A percentile compares a stretch with the other conserved stretches of the same genome.
These are phyloP conservation scores for Karalla daura DNA, from an alignment of 2,797 vertebrate genomes.

Conservation along the genomic window DNA sequence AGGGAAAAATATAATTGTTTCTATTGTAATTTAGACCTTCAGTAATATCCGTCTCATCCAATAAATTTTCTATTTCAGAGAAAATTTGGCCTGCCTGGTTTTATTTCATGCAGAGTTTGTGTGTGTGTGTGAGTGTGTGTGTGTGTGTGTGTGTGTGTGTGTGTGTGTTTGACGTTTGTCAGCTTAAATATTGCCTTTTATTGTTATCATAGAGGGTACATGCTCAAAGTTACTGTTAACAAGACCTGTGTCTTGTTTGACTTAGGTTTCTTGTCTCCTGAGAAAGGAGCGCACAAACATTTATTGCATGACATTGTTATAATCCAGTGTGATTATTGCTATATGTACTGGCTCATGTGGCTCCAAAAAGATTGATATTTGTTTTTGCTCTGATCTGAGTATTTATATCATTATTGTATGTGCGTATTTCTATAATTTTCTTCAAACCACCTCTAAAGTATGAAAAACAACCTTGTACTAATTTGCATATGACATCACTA, in stretches of 20 bases:
- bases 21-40: conserved; percentile 77
- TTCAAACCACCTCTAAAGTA: neutral
- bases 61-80: conserved; percentile 85
- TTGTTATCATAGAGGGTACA: neutral
- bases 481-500: neutral
- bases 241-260: neutral
- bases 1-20: conserved; percentile 72
- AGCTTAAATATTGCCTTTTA: neutral
- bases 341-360: neutral
- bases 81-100: conserved; percentile 59
- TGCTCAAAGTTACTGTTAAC: neutral
- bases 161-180: conserved; percentile 1
- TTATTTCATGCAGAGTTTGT: too few relatives aligned
- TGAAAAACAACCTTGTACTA: neutral
- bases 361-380: neutral
- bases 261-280: neutral
- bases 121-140: too few relatives aligned
- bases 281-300: neutral
- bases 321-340: neutral
- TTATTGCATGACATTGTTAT: neutral
- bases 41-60: conserved; percentile 76
- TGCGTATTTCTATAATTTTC: too few relatives aligned
- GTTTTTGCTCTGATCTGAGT: neutral
- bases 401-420: too few relatives aligned
- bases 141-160: too few relatives aligned